Conservation (phyloP, 2,113 vertebrate genomes). For the Myiagra hebetior region DNA sequence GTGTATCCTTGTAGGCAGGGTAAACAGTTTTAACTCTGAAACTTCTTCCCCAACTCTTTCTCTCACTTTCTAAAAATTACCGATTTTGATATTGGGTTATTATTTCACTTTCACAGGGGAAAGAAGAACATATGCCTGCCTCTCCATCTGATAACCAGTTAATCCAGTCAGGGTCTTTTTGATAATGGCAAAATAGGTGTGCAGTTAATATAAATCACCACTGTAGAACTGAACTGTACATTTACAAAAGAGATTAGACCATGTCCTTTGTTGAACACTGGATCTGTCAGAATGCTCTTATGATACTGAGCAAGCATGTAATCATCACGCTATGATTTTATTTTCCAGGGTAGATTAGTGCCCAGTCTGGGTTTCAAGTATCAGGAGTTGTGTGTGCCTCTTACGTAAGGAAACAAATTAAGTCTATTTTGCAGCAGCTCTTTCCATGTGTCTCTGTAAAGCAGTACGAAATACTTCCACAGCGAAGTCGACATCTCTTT, state of each 20-base stretch:
- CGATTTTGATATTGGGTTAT: background rate
- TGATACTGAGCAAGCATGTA: background rate
- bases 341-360: background rate
- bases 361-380: too few species aligned
- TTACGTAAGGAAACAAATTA: background rate
- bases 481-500: conserved; percentile 84
- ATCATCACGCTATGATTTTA: background rate
- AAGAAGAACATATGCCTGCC: background rate
- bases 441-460: conserved; percentile 75
- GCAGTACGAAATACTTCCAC: conserved; percentile 81
- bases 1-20: background rate
- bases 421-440: conserved; percentile 22
- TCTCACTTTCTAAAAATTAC: background rate
- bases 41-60: background rate
- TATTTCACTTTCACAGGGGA: background rate
- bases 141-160: background rate
- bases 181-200: background rate
- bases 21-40: background rate
- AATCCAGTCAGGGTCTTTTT: background rate
- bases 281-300: background rate
- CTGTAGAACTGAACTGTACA: background rate
- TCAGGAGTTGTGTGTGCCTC: background rate
- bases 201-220: background rate
- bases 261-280: background rate
- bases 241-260: background rate